phyloP scores from a whole-genome alignment of 2,888 invertebrate genomes.

The Dicyrtoma fusca region DNA sequence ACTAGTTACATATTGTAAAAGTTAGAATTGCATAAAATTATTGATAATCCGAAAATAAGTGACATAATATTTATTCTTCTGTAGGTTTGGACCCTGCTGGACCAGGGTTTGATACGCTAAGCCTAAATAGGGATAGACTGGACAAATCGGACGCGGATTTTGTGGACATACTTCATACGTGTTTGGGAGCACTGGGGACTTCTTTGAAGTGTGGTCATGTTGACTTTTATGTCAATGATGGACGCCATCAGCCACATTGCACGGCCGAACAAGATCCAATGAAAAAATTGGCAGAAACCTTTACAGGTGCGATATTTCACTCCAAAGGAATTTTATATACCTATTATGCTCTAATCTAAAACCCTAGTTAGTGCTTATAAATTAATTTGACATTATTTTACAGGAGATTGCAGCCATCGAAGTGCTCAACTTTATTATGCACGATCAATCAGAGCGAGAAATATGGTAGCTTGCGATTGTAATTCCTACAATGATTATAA shows the following conservation, averaged over 20 bases:
- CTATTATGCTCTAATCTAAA: no score
- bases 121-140: not conserved
- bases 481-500: not conserved
- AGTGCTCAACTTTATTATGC: slow-evolving; percentile 3
- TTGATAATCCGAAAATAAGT: not conserved
- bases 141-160: not conserved
- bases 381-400: no score
- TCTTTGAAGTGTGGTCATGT: not conserved
- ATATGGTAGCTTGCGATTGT: not conserved
- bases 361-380: no score
- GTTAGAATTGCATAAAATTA: not conserved
- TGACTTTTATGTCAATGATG: slow-evolving; percentile 16
- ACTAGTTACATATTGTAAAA: not conserved
- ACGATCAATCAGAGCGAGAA: not conserved
- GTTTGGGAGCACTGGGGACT: slow-evolving; percentile 1
- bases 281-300: not conserved
- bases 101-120: not conserved
- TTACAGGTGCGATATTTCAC: not conserved
- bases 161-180: slow-evolving; percentile 5
- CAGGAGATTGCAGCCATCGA: slow-evolving; percentile 2
- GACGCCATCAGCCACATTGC: not conserved
- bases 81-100: slow-evolving; percentile 10
- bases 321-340: no score
- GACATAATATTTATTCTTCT: no score
- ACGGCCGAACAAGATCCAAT: not conserved